A percentile compares a stretch with the other conserved stretches of the same genome.
Evolutionary conservation across 2,888 invertebrate species (phyloP).

Genomic region (Phorcus lineatus): DNA sequence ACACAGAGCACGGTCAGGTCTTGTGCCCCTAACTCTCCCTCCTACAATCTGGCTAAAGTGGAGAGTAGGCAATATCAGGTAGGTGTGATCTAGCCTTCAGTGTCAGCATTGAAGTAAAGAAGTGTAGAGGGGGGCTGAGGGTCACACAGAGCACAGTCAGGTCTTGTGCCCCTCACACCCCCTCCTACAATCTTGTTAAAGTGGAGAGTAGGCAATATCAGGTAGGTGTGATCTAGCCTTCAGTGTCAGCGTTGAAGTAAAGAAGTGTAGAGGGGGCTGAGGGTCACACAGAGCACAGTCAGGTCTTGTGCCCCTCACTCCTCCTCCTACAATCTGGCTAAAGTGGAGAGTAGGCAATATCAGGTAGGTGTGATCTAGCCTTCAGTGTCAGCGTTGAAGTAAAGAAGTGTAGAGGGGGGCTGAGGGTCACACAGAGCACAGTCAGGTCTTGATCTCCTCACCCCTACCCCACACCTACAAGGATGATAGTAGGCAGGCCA

Average conservation of each 20-base stretch:
- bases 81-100: too few species aligned
- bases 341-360: constrained; percentile 42
- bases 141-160: constrained; percentile 14
- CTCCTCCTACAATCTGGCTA: constrained; percentile 38
- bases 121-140: constrained; percentile 41
- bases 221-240: too few species aligned
- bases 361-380: too few species aligned
- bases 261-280: constrained; percentile 46
- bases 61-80: constrained; percentile 38
- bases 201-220: constrained; percentile 41
- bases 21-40: constrained; percentile 26
- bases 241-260: constrained; percentile 40
- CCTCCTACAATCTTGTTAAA: constrained; percentile 39
- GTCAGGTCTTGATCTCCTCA: constrained; percentile 1
- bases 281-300: constrained; percentile 9
- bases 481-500: constrained; percentile 40
- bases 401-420: constrained; percentile 45
- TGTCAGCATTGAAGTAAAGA: constrained; percentile 44
- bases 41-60: constrained; percentile 41
- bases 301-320: constrained; percentile 23
- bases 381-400: constrained; percentile 35
- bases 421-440: constrained; percentile 30
- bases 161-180: constrained; percentile 21
- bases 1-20: constrained; percentile 15
- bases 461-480: constrained; percentile 31